These are phyloP conservation scores for Cinara cedri DNA, from an alignment of 2,888 invertebrate species.

Conservation along the genomic window DNA sequence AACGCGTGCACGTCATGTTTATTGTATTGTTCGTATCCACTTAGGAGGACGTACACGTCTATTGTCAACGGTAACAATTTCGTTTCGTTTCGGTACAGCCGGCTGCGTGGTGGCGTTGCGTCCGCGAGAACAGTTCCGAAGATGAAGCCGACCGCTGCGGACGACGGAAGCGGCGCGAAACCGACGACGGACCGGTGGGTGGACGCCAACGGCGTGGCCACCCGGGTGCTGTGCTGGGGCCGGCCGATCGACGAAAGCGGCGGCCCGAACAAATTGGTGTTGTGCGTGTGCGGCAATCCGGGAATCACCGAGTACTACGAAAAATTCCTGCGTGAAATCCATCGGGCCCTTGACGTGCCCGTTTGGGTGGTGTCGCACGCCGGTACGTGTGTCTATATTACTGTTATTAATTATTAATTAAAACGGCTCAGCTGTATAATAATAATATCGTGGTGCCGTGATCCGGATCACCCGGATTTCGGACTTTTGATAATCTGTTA, in stretches of 20 bases:
- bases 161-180: background rate
- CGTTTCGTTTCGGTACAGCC: conserved; percentile 13
- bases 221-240: conserved; percentile 76
- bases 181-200: conserved; percentile 55
- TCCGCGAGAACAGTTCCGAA: background rate
- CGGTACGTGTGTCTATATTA: conserved; percentile 69
- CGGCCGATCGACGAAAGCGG: conserved; percentile 60
- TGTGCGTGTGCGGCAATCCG: conserved; percentile 87
- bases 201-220: conserved; percentile 71
- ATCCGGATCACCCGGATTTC: too few species aligned
- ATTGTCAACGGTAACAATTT: background rate
- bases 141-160: conserved; percentile 16
- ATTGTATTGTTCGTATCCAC: too few species aligned
- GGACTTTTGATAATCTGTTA: too few species aligned
- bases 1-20: too few species aligned
- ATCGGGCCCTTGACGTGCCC: conserved; percentile 71
- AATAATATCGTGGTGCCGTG: too few species aligned
- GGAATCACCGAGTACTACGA: conserved; percentile 83
- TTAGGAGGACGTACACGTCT: background rate
- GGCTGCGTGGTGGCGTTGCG: background rate
- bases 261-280: conserved; percentile 65
- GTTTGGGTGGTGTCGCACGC: conserved; percentile 83
- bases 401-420: too few species aligned
- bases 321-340: conserved; percentile 73
- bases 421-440: too few species aligned